A percentile compares a stretch with the other conserved stretches of the same genome.
Conservation (phyloP, 2,888 invertebrate genomes). For the Patella pellucida region DNA sequence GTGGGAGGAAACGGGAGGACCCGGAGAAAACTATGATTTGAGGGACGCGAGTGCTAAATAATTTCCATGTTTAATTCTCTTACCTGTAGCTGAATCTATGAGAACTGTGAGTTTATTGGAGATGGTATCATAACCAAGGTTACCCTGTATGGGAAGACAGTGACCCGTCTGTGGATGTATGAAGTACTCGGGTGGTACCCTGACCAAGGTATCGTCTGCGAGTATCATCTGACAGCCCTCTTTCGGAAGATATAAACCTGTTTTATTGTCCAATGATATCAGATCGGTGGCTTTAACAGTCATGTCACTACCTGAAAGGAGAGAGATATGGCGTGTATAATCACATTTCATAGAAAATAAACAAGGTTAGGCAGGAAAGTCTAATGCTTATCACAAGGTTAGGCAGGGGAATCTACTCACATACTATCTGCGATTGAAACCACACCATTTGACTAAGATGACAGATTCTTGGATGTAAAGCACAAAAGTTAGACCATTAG, state of each 20-base stretch:
- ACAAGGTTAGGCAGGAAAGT: too few relatives aligned
- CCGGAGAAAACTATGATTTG: too few relatives aligned
- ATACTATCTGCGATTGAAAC: too few relatives aligned
- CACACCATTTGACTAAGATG: too few relatives aligned
- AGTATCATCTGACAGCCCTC: slow-evolving; percentile 56
- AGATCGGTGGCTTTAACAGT: slow-evolving; percentile 46
- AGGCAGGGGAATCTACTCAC: too few relatives aligned
- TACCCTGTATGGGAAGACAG: slow-evolving; percentile 64
- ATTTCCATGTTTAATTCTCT: not conserved
- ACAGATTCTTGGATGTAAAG: too few relatives aligned
- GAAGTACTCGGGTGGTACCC: slow-evolving; percentile 57
- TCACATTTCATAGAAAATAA: too few relatives aligned
- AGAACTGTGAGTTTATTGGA: slow-evolving; percentile 62
- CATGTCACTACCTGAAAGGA: slow-evolving; percentile 40
- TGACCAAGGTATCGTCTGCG: slow-evolving; percentile 49
- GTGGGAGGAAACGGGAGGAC: too few relatives aligned
- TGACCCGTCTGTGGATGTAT: slow-evolving; percentile 66
- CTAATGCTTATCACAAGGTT: too few relatives aligned
- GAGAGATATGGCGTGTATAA: not conserved
- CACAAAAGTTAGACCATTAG: too few relatives aligned
- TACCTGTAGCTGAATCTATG: slow-evolving; percentile 65
- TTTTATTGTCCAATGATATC: slow-evolving; percentile 50
- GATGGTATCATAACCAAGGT: slow-evolving; percentile 63
- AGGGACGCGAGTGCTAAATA: too few relatives aligned
- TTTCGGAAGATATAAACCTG: slow-evolving; percentile 61